Conservation (phyloP, 2,888 invertebrate genomes). For the Hypomecis atomaria region DNA sequence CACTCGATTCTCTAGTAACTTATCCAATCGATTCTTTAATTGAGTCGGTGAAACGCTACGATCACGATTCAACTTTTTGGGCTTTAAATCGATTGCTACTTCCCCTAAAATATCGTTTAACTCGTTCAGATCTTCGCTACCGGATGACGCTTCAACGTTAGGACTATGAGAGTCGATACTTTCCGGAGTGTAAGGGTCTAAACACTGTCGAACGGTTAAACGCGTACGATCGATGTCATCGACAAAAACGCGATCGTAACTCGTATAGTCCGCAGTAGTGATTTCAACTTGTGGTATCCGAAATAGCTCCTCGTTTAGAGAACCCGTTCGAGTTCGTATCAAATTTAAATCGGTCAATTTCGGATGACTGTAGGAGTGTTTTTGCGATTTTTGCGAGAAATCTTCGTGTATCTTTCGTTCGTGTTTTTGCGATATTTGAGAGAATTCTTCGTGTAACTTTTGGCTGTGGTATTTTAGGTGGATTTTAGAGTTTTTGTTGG, state of each 20-base stretch:
- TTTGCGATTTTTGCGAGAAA: neutral
- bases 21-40: slow-evolving; percentile 85
- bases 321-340: slow-evolving; percentile 63
- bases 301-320: slow-evolving; percentile 66
- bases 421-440: slow-evolving; percentile 2
- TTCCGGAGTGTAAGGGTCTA: slow-evolving; percentile 93
- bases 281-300: slow-evolving; percentile 79
- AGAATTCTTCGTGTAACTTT: neutral
- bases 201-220: slow-evolving; percentile 67
- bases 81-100: slow-evolving; percentile 51
- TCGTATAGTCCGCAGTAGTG: slow-evolving; percentile 77
- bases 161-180: slow-evolving; percentile 91
- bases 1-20: slow-evolving; percentile 62
- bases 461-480: neutral
- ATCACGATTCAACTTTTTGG: slow-evolving; percentile 60
- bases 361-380: slow-evolving; percentile 46
- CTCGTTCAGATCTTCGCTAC: slow-evolving; percentile 63
- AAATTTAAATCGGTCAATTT: slow-evolving; percentile 49
- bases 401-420: neutral
- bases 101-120: slow-evolving; percentile 58
- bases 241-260: slow-evolving; percentile 74
- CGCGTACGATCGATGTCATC: slow-evolving; percentile 83
- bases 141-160: slow-evolving; percentile 72
- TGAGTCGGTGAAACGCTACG: slow-evolving; percentile 86
- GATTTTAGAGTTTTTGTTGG: slow-evolving; percentile 45